phyloP scores from a whole-genome alignment of 2,888 invertebrate species.

The Chrysomela aeneicollis region DNA sequence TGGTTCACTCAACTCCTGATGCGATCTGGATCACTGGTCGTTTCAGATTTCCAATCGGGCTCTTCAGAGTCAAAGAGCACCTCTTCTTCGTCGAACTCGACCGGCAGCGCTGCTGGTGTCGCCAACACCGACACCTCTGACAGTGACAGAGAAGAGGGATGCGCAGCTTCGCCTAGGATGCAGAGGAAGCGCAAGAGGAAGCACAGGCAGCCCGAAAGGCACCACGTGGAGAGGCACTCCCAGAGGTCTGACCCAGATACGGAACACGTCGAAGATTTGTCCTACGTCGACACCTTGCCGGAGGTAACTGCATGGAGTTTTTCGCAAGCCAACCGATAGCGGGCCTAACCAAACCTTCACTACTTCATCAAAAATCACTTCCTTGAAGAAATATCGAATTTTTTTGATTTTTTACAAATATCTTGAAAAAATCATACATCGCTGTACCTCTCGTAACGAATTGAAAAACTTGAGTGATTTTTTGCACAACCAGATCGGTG shows the following conservation, averaged over 20 bases:
- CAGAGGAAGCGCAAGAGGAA: slow-evolving; percentile 73
- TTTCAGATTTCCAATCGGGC: slow-evolving; percentile 48
- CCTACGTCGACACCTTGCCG: slow-evolving; percentile 85
- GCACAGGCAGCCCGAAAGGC: slow-evolving; percentile 56
- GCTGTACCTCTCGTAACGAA: too few species aligned
- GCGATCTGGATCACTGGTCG: slow-evolving; percentile 39
- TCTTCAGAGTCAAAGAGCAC: slow-evolving; percentile 66
- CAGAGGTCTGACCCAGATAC: slow-evolving; percentile 49
- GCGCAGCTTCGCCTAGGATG: slow-evolving; percentile 83
- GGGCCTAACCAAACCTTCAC: too few species aligned
- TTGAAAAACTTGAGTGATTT: too few species aligned
- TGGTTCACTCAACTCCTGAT: too few species aligned
- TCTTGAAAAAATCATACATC: too few species aligned
- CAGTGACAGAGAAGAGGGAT: slow-evolving; percentile 73
- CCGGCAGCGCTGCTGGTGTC: slow-evolving; percentile 62
- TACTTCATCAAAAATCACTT: too few species aligned
- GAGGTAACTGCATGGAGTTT: slow-evolving; percentile 77
- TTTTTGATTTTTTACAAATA: too few species aligned
- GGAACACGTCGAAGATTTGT: slow-evolving; percentile 66
- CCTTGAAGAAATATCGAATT: too few species aligned
- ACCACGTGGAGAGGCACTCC: slow-evolving; percentile 50
- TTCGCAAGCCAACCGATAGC: too few species aligned
- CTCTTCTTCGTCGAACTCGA: slow-evolving; percentile 64
- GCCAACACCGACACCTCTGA: slow-evolving; percentile 71
- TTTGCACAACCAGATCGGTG: too few species aligned